Evolutionary conservation across 53 echinoderm and acorn worm species (phyloP).

Genomic region (Antedon mediterranea): DNA sequence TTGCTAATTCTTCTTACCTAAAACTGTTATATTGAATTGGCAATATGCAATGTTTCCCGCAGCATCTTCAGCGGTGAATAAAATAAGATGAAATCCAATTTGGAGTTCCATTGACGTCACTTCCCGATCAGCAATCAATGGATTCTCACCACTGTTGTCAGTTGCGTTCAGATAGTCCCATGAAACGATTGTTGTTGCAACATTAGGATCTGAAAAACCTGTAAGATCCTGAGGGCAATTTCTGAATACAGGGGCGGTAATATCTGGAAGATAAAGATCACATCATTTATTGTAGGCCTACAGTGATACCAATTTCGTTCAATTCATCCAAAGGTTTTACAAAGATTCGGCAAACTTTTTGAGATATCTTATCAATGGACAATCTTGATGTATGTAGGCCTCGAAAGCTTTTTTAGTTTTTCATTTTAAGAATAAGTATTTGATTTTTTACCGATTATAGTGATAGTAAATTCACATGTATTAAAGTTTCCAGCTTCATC

Average conservation of each 20-base stretch:
- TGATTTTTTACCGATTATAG: not conserved
- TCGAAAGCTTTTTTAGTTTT: too few species aligned
- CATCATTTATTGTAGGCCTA: too few species aligned
- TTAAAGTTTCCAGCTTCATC: not conserved
- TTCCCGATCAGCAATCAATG: not conserved
- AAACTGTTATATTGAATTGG: slow-evolving; percentile 8
- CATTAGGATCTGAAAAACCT: not conserved
- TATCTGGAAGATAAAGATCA: not conserved
- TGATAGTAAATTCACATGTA: not conserved
- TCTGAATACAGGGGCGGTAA: not conserved
- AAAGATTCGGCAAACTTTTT: too few species aligned
- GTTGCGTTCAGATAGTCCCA: not conserved
- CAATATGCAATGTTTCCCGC: slow-evolving; percentile 14
- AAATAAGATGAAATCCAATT: not conserved
- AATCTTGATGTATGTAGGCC: too few species aligned
- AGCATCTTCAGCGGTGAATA: slow-evolving; percentile 22
- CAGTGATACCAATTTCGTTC: too few species aligned
- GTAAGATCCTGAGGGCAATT: not conserved
- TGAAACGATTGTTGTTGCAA: not conserved
- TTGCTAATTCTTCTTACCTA: too few species aligned
- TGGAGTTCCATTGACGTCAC: not conserved
- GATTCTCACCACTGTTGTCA: not conserved
- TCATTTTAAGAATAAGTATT: too few species aligned
- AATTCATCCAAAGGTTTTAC: too few species aligned
- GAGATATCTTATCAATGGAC: too few species aligned